These are phyloP conservation scores for Sitobion miscanthi DNA, from an alignment of 1,140 invertebrate species.

Conservation along the genomic window DNA sequence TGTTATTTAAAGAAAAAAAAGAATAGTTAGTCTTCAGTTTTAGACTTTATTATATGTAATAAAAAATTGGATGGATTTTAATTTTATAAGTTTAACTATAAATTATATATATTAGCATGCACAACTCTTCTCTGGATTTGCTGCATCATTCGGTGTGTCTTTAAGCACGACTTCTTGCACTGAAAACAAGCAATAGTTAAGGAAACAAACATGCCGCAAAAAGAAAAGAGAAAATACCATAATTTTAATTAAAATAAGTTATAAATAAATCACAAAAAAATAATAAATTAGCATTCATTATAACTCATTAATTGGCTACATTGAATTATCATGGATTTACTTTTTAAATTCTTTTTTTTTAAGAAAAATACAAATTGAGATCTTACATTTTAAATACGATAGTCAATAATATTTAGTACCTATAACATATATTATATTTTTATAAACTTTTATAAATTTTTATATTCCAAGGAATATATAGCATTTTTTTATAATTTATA, in stretches of 20 bases:
- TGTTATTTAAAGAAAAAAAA: not conserved
- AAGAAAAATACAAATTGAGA: too few relatives aligned
- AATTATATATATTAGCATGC: constrained; percentile 74
- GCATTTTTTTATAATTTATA: too few relatives aligned
- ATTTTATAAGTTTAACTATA: constrained; percentile 31
- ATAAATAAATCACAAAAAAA: not conserved
- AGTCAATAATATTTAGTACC: too few relatives aligned
- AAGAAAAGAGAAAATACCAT: constrained; percentile 59
- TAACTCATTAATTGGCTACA: not conserved
- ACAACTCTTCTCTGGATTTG: constrained; percentile 86
- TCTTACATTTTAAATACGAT: too few relatives aligned
- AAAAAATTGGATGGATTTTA: constrained; percentile 32
- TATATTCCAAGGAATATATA: too few relatives aligned
- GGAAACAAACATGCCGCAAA: constrained; percentile 69
- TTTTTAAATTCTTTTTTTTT: not conserved
- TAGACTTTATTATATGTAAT: constrained; percentile 33
- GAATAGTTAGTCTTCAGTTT: constrained; percentile 22
- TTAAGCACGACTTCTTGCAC: constrained; percentile 98
- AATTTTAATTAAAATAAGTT: not conserved
- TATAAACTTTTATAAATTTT: not conserved
- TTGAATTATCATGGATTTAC: not conserved
- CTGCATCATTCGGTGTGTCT: constrained; percentile 90
- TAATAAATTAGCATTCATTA: not conserved
- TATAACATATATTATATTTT: not conserved
- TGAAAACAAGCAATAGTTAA: constrained; percentile 67